phyloP scores from a whole-genome alignment of 2,113 vertebrate genomes.

The Microcebus griseorufus region DNA sequence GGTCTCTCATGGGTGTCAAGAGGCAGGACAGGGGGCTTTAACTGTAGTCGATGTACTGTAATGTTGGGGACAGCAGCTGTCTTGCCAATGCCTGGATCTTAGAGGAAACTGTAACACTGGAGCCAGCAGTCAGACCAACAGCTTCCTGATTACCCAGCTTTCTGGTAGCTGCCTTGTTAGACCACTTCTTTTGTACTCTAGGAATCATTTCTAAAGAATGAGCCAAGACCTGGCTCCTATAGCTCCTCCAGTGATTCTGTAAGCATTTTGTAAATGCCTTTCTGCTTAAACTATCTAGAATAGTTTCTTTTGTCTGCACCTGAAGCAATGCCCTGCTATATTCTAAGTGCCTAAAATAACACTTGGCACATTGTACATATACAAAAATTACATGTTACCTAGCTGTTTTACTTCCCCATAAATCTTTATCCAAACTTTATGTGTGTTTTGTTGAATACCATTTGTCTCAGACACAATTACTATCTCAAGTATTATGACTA shows the following conservation, averaged over 20 bases:
- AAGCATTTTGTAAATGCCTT: neutral
- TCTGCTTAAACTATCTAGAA: neutral
- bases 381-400: neutral
- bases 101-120: neutral
- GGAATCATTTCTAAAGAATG: neutral
- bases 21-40: neutral
- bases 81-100: neutral
- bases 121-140: neutral
- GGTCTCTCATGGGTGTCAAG: neutral
- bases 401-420: neutral
- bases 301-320: neutral
- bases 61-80: neutral
- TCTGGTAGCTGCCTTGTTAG: neutral
- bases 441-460: neutral
- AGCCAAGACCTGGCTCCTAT: neutral
- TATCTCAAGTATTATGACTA: neutral
- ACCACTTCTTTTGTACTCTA: neutral
- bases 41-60: neutral
- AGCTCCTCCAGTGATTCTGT: neutral
- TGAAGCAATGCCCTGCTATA: neutral
- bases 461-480: neutral
- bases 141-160: neutral
- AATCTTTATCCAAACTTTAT: neutral
- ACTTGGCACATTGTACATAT: neutral
- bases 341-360: neutral